Percentiles rank a stretch among this genome's conserved stretches.
phyloP scores from a whole-genome alignment of 2,113 vertebrate genomes.

The Phalacrocorax aristotelis region DNA sequence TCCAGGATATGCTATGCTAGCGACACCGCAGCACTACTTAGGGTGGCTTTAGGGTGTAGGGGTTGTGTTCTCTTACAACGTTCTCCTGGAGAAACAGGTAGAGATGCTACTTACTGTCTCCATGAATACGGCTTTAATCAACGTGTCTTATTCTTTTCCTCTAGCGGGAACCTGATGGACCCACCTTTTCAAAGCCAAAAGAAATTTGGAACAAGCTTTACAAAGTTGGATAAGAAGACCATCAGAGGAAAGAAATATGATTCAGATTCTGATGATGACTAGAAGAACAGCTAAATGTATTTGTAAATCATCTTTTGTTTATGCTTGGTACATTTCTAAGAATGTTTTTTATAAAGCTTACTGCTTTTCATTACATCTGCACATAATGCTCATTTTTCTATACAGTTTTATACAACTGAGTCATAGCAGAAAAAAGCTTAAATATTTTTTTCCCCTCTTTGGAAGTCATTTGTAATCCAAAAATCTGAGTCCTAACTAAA shows the following conservation, averaged over 20 bases:
- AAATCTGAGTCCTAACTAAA: conserved; percentile 20
- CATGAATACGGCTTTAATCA: not conserved
- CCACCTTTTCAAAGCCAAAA: conserved; percentile 84
- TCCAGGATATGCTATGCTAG: not conserved
- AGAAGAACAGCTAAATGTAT: conserved; percentile 59
- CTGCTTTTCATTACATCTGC: conserved; percentile 65
- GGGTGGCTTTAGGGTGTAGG: not conserved
- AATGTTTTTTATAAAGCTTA: conserved; percentile 71
- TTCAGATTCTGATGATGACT: conserved; percentile 94
- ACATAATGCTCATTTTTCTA: conserved; percentile 65
- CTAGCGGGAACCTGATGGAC: conserved; percentile 92
- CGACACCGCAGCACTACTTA: not conserved
- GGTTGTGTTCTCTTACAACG: not conserved
- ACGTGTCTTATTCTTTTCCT: not conserved
- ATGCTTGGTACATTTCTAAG: conserved; percentile 69
- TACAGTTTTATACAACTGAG: conserved; percentile 66
- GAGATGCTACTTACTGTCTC: not conserved
- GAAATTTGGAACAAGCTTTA: conserved; percentile 86
- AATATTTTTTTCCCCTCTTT: conserved; percentile 30
- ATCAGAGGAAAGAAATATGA: conserved; percentile 91
- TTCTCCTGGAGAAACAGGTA: not conserved
- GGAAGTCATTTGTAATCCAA: conserved; percentile 45
- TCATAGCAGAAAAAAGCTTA: conserved; percentile 52
- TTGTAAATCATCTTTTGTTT: conserved; percentile 70
- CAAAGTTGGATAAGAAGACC: conserved; percentile 94